Base-by-base conservation (phyloP, 2,888 invertebrate genomes). In the Dryadula phaetusa region DNA sequence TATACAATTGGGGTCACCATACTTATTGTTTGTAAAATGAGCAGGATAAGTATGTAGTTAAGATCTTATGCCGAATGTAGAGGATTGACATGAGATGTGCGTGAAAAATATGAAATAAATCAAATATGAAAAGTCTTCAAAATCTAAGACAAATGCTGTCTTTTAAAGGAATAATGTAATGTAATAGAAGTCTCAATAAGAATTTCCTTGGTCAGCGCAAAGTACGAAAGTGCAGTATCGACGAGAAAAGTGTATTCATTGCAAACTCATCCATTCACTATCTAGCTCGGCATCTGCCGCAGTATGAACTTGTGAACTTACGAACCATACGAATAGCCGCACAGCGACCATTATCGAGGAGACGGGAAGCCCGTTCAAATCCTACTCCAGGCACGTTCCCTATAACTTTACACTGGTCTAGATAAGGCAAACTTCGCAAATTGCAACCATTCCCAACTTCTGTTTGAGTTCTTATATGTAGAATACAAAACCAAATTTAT, bases 381-480 rank as follows among this genome's bases (percentile, higher is more conserved):
- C 64, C 69, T 47, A 72, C 61, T 64, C 64, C 53, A 67, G 70
- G 72, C 75, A 72, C 74, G 74, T 74, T 70, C 56, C 65, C 69
- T 70, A 67, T 66, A 74, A 73, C 66, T 72, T 74, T 47, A 25
- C 47, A 67, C 63, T 64, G 62, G 66, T 61, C 67, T 69, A 70
- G 71, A 73, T 73, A 72, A 68, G 64, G 70, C 58, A 64, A 71
- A 73, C 70, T 74, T 70, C 40, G 63, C 70, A 71, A 71, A 71
- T 72, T 73, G 71, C 70, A 61, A 70, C 65, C 63, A 25, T 65
- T 67, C 52, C 65, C 62, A 44, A 67, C 60, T 66, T 69, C 54
- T 52, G 62, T 62, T 58, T 53, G 37, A 67, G 62, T 65, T 69
- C 65, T 63, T 64, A 66, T 66, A 63, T 63, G 67, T 69, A 64